Percentiles rank a stretch among this genome's conserved stretches.
Evolutionary conservation across 2,888 invertebrate genomes (phyloP).

Genomic region (Vanessa cardui): DNA sequence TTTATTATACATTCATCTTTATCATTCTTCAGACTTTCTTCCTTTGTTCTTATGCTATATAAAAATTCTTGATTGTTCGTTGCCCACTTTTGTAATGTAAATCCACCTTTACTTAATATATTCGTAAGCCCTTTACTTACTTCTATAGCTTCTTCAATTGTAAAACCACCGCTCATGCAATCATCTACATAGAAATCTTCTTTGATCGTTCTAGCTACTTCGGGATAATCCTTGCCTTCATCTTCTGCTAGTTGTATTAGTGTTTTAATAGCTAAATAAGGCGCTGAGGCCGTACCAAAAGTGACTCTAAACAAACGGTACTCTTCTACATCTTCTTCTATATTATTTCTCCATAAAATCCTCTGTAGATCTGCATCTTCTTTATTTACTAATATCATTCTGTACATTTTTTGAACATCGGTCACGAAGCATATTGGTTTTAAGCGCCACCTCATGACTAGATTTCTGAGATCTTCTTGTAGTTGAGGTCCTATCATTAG

Average conservation of each 20-base stretch:
- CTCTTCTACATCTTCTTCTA: slow-evolving; percentile 24
- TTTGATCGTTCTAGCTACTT: slow-evolving; percentile 29
- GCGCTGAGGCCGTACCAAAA: slow-evolving; percentile 42
- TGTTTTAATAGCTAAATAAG: slow-evolving; percentile 39
- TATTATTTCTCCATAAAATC: slow-evolving; percentile 6
- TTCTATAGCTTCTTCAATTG: slow-evolving; percentile 18
- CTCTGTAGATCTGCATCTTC: slow-evolving; percentile 18
- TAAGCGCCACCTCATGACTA: slow-evolving; percentile 45
- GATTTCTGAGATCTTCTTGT: slow-evolving; percentile 41
- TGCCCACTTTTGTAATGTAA: slow-evolving; percentile 41
- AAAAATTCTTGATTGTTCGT: background rate
- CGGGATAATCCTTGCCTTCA: slow-evolving; percentile 24
- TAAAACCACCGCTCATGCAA: slow-evolving; percentile 24
- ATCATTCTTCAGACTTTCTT: background rate
- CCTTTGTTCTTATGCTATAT: background rate
- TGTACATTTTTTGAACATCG: slow-evolving; percentile 49
- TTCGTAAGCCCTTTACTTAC: slow-evolving; percentile 13
- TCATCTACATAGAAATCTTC: slow-evolving; percentile 40
- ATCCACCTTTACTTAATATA: slow-evolving; percentile 35
- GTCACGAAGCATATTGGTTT: slow-evolving; percentile 42
- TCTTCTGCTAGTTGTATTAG: slow-evolving; percentile 33
- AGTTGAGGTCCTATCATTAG: slow-evolving; percentile 1
- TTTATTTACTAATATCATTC: slow-evolving; percentile 40
- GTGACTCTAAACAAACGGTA: slow-evolving; percentile 41
- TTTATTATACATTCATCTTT: slow-evolving; percentile 34